Percentiles rank a stretch among this genome's conserved stretches.
These are phyloP conservation scores for Pangasius djambal DNA, from an alignment of 2,797 vertebrate species.

Conservation along the genomic window DNA sequence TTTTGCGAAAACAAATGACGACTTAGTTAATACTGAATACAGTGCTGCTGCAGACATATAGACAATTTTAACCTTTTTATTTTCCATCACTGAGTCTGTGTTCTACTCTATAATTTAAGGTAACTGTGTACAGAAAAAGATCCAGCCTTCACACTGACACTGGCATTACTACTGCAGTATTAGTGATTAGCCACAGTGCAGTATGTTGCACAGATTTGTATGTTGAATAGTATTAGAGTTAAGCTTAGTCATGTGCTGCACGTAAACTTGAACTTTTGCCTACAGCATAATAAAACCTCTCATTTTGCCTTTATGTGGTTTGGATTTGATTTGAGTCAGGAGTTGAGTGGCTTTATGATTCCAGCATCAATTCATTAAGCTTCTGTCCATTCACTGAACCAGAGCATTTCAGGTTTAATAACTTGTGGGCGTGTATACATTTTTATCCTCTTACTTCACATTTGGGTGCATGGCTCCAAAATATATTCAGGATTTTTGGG, in stretches of 20 bases:
- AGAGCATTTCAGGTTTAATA: conserved; percentile 30
- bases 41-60: too few species aligned
- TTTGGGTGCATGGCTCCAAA: background rate
- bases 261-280: conserved; percentile 27
- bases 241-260: conserved; percentile 10
- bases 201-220: background rate
- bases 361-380: conserved; percentile 65
- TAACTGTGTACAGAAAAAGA: background rate
- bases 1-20: background rate
- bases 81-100: background rate
- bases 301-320: conserved; percentile 51
- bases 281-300: conserved; percentile 18
- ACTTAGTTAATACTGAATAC: background rate
- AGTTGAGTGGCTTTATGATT: conserved; percentile 57
- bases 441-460: conserved; percentile 59
- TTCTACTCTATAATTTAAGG: background rate
- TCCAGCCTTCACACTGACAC: background rate
- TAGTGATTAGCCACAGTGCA: background rate
- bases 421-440: conserved; percentile 52
- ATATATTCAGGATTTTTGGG: background rate
- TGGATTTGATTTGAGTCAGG: conserved; percentile 57
- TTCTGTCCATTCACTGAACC: conserved; percentile 56
- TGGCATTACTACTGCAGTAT: background rate
- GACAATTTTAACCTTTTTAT: background rate
- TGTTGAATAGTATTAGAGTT: background rate